Percentiles rank a stretch among this genome's conserved stretches.
These are phyloP conservation scores for Meloidogyne floridensis DNA, from an alignment of 1,140 invertebrate genomes.

Conservation along the genomic window DNA sequence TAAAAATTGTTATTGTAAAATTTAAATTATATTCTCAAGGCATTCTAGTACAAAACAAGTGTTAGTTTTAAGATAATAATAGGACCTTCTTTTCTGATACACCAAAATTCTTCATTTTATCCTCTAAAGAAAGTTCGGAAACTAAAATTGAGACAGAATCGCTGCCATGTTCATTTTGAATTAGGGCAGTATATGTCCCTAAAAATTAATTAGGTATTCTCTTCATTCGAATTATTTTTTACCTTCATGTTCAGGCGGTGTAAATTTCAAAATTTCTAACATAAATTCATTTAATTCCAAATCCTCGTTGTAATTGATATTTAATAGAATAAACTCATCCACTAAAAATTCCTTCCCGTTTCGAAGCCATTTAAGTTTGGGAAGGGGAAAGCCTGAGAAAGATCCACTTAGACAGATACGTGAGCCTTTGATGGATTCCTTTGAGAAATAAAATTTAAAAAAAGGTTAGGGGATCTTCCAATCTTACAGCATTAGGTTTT, in stretches of 20 bases:
- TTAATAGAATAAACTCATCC: constrained; percentile 18
- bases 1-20: not conserved
- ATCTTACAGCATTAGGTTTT: constrained; percentile 22
- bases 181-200: constrained; percentile 26
- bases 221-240: too few relatives aligned
- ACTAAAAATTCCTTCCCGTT: constrained; percentile 20
- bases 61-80: not conserved
- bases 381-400: constrained; percentile 4
- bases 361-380: constrained; percentile 23
- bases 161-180: constrained; percentile 21
- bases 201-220: not conserved
- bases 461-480: not conserved
- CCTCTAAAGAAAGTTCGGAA: constrained; percentile 15
- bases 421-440: constrained; percentile 27
- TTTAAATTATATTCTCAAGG: not conserved
- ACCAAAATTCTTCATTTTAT: constrained; percentile 15
- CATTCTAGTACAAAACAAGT: not conserved
- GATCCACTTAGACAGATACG: constrained; percentile 25
- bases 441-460: not conserved
- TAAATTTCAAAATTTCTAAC: constrained; percentile 23
- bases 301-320: constrained; percentile 25
- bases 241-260: constrained; percentile 25
- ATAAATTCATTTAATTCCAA: constrained; percentile 15
- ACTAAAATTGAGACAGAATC: constrained; percentile 27
- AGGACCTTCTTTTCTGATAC: not conserved